phyloP scores from a whole-genome alignment of 2,888 invertebrate species.

The Parnassius glacialis region DNA sequence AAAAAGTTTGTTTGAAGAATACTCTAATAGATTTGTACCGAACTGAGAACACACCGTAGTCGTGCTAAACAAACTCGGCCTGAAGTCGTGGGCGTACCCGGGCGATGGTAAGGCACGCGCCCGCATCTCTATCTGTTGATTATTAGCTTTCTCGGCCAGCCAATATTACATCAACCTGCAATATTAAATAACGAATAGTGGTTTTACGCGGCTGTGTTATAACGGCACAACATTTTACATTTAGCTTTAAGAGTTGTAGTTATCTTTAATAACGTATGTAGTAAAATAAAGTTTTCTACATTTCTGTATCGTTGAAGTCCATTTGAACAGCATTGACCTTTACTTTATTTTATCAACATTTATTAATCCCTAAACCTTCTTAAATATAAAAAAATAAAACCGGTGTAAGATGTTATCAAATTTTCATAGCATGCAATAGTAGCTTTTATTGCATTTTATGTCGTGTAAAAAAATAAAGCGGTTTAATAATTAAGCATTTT shows the following conservation, averaged over 20 bases:
- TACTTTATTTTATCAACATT: conserved; percentile 6
- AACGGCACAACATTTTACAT: conserved; percentile 13
- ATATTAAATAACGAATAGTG: conserved; percentile 16
- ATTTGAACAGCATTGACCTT: too few species aligned
- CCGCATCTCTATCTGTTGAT: conserved; percentile 30
- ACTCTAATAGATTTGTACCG: conserved; percentile 9
- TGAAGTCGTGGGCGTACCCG: conserved; percentile 55
- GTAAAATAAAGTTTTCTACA: neutral
- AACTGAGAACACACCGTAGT: conserved; percentile 35
- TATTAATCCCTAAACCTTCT: conserved; percentile 9
- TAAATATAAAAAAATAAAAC: conserved; percentile 1
- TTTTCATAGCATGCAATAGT: conserved; percentile 10
- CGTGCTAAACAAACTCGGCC: conserved; percentile 69
- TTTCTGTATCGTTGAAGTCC: neutral
- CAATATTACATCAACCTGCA: conserved; percentile 23
- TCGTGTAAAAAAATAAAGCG: conserved; percentile 11
- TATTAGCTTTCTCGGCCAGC: conserved; percentile 24
- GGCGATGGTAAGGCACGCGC: conserved; percentile 65
- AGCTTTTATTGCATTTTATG: conserved; percentile 17
- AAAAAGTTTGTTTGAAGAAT: too few species aligned
- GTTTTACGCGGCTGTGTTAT: conserved; percentile 14
- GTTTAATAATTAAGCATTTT: conserved; percentile 22
- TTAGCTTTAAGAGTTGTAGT: neutral
- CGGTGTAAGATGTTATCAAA: conserved; percentile 15
- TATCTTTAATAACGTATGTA: neutral